A percentile compares a stretch with the other conserved stretches of the same genome.
These are phyloP conservation scores for Diploptera punctata DNA, from an alignment of 2,888 invertebrate species.

Conservation along the genomic window DNA sequence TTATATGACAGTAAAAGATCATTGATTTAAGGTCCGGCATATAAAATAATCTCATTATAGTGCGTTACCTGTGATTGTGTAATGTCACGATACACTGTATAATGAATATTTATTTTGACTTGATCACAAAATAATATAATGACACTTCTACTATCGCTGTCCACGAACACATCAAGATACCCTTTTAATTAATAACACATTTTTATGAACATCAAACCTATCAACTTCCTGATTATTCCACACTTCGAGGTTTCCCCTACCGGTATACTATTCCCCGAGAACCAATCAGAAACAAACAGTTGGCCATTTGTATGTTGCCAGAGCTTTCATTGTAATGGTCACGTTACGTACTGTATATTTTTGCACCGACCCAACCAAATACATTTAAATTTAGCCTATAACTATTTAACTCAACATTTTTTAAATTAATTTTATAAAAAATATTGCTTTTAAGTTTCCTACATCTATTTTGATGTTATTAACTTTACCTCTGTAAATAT, in stretches of 20 bases:
- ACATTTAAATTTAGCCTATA: too few species aligned
- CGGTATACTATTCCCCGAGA: slow-evolving; percentile 5
- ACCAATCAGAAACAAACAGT: slow-evolving; percentile 38
- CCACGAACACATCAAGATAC: too few species aligned
- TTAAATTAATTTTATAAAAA: too few species aligned
- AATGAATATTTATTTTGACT: too few species aligned
- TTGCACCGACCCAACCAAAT: too few species aligned
- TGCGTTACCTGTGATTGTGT: slow-evolving; percentile 9
- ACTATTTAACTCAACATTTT: too few species aligned
- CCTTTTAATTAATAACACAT: not conserved
- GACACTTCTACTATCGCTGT: not conserved
- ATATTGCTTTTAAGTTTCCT: too few species aligned
- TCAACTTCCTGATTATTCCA: slow-evolving; percentile 22
- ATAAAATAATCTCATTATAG: slow-evolving; percentile 18
- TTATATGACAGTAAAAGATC: not conserved
- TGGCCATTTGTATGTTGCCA: slow-evolving; percentile 27
- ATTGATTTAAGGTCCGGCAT: slow-evolving; percentile 7
- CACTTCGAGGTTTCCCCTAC: slow-evolving; percentile 30
- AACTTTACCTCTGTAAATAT: too few species aligned
- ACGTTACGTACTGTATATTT: too few species aligned
- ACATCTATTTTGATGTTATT: too few species aligned
- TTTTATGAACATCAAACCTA: not conserved
- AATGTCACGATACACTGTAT: slow-evolving; percentile 16
- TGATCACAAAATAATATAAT: too few species aligned
- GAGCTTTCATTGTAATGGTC: too few species aligned